phyloP scores from a whole-genome alignment of 2,797 vertebrate species.

The Prionace glauca region DNA sequence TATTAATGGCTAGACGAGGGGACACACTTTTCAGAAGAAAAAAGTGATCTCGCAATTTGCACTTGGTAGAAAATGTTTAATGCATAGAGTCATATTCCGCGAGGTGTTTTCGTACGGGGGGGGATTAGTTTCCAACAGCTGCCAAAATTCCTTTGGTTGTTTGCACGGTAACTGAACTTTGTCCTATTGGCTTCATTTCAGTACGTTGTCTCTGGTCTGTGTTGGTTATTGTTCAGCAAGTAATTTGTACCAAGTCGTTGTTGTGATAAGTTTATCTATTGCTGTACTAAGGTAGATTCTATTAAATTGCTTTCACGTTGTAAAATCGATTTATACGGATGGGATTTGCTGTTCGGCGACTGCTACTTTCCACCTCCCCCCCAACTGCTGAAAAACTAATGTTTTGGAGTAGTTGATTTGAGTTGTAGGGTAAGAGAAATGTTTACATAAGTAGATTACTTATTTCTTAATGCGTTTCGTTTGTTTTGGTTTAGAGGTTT shows the following conservation, averaged over 20 bases:
- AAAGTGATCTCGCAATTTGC: not conserved
- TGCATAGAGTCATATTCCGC: not conserved
- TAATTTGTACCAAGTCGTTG: not conserved
- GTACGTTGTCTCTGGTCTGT: not conserved
- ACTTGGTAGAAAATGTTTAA: not conserved
- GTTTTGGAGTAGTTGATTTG: not conserved
- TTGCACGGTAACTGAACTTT: not conserved
- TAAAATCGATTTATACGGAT: not conserved
- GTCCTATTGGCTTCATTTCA: not conserved
- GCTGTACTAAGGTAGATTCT: not conserved
- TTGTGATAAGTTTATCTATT: too few species aligned
- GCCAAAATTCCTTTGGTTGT: not conserved
- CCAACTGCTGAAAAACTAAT: not conserved
- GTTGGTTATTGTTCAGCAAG: not conserved
- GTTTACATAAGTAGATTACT: not conserved
- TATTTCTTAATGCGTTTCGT: not conserved
- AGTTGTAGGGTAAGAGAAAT: not conserved
- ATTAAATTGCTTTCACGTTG: not conserved
- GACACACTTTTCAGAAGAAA: not conserved
- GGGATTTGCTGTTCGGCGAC: not conserved
- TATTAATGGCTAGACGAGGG: not conserved
- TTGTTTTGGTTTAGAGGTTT: not conserved
- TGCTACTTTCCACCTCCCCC: not conserved
- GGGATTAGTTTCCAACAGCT: not conserved
- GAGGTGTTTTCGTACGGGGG: not conserved